A percentile compares a stretch with the other conserved stretches of the same genome.
Conservation (phyloP, 1,140 invertebrate species). For the Musca vetustissima region DNA sequence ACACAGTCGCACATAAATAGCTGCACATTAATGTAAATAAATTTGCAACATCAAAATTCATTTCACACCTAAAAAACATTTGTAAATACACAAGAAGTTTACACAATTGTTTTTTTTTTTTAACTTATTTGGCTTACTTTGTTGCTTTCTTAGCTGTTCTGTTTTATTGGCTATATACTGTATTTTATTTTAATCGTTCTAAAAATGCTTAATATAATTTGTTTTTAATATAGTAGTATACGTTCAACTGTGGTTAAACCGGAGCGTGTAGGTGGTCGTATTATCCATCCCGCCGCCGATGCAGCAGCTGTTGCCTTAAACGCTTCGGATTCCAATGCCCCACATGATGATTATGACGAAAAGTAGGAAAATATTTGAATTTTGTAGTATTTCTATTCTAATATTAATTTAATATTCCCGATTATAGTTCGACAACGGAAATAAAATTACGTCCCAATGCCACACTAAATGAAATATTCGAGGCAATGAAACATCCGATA, state of each 20-base stretch:
- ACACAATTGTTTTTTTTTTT: no score
- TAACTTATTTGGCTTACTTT: background rate
- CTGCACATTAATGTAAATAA: background rate
- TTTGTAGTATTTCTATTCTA: background rate
- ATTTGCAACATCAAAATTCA: no score
- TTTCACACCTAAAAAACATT: background rate
- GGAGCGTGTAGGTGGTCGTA: slow-evolving; percentile 61
- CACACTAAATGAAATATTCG: slow-evolving; percentile 72
- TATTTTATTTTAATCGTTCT: no score
- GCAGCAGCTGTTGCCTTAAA: slow-evolving; percentile 54
- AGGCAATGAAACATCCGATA: slow-evolving; percentile 74
- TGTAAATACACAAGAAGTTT: slow-evolving; percentile 1
- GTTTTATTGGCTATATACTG: background rate
- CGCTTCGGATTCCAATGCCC: slow-evolving; percentile 39
- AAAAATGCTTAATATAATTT: background rate
- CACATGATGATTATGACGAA: slow-evolving; percentile 66
- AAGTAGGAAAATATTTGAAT: slow-evolving; percentile 56
- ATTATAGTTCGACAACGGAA: slow-evolving; percentile 52
- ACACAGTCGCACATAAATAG: background rate
- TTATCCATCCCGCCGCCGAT: slow-evolving; percentile 62
- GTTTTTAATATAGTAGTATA: background rate
- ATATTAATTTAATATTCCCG: background rate
- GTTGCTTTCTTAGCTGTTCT: background rate
- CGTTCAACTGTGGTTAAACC: slow-evolving; percentile 65
- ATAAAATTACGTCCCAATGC: slow-evolving; percentile 65